Evolutionary conservation across 92 coral and sea anemone genomes (phyloP).

Genomic region (Phenganax marumi): DNA sequence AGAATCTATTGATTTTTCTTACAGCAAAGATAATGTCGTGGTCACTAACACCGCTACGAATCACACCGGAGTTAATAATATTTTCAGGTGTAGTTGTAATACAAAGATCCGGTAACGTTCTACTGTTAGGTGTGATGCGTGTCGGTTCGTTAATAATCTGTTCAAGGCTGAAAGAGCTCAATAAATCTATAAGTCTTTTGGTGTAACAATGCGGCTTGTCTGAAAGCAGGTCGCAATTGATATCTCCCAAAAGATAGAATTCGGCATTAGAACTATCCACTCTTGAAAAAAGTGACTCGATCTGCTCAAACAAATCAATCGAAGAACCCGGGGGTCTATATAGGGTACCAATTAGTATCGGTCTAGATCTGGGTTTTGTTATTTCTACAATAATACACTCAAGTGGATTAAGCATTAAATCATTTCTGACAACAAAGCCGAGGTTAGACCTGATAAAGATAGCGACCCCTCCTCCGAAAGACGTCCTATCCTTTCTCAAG

Average conservation of each 20-base stretch:
- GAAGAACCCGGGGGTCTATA: slow-evolving; percentile 44
- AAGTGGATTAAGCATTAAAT: slow-evolving; percentile 22
- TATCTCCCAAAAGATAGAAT: slow-evolving; percentile 42
- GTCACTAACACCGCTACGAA: slow-evolving; percentile 38
- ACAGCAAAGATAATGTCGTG: slow-evolving; percentile 40
- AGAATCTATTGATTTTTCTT: slow-evolving; percentile 2
- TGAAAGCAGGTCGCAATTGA: slow-evolving; percentile 29
- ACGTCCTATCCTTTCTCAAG: slow-evolving; percentile 14
- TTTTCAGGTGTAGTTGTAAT: slow-evolving; percentile 41
- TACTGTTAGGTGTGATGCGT: slow-evolving; percentile 29
- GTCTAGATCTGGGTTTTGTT: slow-evolving; percentile 34
- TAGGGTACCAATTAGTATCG: slow-evolving; percentile 35
- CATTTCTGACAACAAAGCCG: slow-evolving; percentile 7
- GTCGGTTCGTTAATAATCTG: slow-evolving; percentile 52
- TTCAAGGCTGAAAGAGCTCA: slow-evolving; percentile 27
- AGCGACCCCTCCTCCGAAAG: slow-evolving; percentile 28
- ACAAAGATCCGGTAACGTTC: slow-evolving; percentile 29
- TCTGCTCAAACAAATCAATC: slow-evolving; percentile 32
- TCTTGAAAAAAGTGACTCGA: slow-evolving; percentile 27
- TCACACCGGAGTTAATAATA: slow-evolving; percentile 29
- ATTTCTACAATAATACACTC: slow-evolving; percentile 41
- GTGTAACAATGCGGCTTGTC: slow-evolving; percentile 7
- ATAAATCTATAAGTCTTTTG: slow-evolving; percentile 3
- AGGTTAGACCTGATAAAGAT: slow-evolving; percentile 21
- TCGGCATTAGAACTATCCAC: slow-evolving; percentile 25